A percentile compares a stretch with the other conserved stretches of the same genome.
phyloP scores from a whole-genome alignment of 35 echinoderm and acorn worm genomes.

The Lytechinus variegatus region DNA sequence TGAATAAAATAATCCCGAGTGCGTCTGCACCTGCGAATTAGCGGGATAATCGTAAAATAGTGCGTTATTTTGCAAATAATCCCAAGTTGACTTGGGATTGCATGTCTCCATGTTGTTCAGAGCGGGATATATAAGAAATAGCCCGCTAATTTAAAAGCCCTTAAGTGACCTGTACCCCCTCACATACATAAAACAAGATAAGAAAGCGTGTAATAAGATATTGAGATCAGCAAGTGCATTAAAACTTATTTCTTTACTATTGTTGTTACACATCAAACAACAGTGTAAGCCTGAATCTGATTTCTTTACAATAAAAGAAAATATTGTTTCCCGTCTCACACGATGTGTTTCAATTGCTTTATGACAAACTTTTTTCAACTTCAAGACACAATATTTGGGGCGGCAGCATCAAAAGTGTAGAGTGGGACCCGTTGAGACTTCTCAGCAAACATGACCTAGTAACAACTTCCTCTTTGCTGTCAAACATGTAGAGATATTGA shows the following conservation, averaged over 20 bases:
- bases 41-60: too few relatives aligned
- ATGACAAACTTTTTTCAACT: neutral
- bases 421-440: neutral
- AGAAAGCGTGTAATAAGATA: neutral
- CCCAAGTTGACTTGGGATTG: too few relatives aligned
- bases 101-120: neutral
- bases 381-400: neutral
- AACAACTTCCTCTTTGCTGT: neutral
- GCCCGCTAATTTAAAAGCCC: too few relatives aligned
- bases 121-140: too few relatives aligned
- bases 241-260: neutral
- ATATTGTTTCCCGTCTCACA: neutral
- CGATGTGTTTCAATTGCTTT: neutral
- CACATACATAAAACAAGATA: neutral
- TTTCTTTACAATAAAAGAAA: too few relatives aligned
- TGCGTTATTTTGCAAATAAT: too few relatives aligned
- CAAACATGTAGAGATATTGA: neutral
- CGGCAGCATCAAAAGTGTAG: neutral
- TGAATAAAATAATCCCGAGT: too few relatives aligned
- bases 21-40: too few relatives aligned
- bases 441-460: neutral
- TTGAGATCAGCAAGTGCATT: neutral
- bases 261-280: too few relatives aligned
- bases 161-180: neutral
- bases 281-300: too few relatives aligned